Evolutionary conservation across 2,797 vertebrate species (phyloP), one percentile per base, ranked within the genome.

Genomic region (Antennarius maculatus): DNA sequence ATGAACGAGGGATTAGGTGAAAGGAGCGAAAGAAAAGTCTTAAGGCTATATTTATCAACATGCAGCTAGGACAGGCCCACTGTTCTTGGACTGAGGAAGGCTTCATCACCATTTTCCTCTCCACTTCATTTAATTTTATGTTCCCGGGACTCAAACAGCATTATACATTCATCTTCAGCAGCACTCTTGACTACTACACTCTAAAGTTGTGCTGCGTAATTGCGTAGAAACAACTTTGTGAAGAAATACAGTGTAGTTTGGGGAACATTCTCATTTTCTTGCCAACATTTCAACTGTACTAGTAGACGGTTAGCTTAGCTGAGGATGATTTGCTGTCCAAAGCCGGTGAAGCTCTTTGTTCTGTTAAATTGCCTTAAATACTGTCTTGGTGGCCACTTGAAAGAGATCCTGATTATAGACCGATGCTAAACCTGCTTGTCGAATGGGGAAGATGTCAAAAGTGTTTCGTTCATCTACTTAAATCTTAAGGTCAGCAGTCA

Each of bases 1-100:
- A 92, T 85, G 88, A 88, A 66, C 66, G 68, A 77, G 82, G 88
- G 90, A 91, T 92, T 92, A 91, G 76, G 54, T 61, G 43, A 69
- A 76, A 64, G 48, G 52, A 79, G 72, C 61, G 76, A 77, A 65
- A 74, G 77, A 73, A 75, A 80, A 60, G 84, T 79, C 74, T 81
- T 73, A 4, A 48, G 75, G 69, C 86, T 89, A 84, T 82, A 87
- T 89, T 89, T 89, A 85, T 87, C 82, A 66, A 51, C 57, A 50
- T 62, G 69, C 66, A 70, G 81, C 82, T 71, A 16, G 78, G 64
- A 71, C 60, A 28, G 62, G 72, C 59, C 69, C 52, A 12, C 62
- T 71, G 61, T 62, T 54, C 61, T 11, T 14, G 17, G 65, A 72
- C 45, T 62, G 61, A 52, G 74, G 48, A 56, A 82, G 77, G 66